Evolutionary conservation across 2,888 invertebrate genomes (phyloP).

Genomic region (Oxycera nigricornis): DNA sequence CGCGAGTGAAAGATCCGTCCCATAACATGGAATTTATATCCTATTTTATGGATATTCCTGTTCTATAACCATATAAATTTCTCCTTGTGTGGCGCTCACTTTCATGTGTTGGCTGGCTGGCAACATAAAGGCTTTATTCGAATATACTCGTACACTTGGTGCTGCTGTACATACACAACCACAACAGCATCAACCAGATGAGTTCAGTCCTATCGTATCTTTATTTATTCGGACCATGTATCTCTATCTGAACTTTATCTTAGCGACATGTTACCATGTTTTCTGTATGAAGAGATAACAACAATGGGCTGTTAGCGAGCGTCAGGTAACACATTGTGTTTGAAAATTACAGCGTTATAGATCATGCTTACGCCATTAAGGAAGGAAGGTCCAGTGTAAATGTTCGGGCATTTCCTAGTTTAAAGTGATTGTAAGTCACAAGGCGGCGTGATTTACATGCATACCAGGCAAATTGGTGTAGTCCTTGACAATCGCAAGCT

Average conservation of each 20-base stretch:
- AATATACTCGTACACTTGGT: background rate
- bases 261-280: conserved; percentile 16
- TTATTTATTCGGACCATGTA: conserved; percentile 30
- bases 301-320: conserved; percentile 40
- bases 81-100: conserved; percentile 37
- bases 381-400: background rate
- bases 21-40: conserved; percentile 50
- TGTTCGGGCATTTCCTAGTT: background rate
- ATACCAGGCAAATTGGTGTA: background rate
- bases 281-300: conserved; percentile 16
- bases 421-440: background rate
- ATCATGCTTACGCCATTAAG: conserved; percentile 27
- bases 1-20: conserved; percentile 41
- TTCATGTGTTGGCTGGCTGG: conserved; percentile 5
- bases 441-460: background rate
- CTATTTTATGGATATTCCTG: conserved; percentile 48
- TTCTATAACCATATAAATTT: conserved; percentile 33
- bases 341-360: conserved; percentile 27
- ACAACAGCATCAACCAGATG: background rate
- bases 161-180: background rate
- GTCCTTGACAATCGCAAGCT: too few relatives aligned
- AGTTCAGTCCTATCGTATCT: conserved; percentile 6
- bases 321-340: conserved; percentile 39
- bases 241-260: conserved; percentile 31
- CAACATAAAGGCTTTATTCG: conserved; percentile 16